These are phyloP conservation scores for Catocala nupta DNA, from an alignment of 2,888 invertebrate genomes.

Conservation along the genomic window DNA sequence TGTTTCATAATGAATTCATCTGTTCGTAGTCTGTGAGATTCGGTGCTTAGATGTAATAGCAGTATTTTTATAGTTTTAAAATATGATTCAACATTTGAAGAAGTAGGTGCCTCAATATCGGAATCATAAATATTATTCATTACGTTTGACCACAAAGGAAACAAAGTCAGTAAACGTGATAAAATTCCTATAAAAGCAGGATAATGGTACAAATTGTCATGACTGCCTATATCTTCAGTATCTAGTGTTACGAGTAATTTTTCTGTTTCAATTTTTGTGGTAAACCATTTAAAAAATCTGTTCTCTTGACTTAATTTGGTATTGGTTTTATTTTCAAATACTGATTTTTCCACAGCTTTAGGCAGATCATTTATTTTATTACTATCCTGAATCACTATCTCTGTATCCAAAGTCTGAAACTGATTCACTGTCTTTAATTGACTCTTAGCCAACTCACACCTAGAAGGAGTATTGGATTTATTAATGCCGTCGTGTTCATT, in stretches of 20 bases:
- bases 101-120: constrained; percentile 22
- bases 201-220: constrained; percentile 27
- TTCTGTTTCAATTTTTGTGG: constrained; percentile 22
- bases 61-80: constrained; percentile 19
- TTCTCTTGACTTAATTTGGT: constrained; percentile 22
- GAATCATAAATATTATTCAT: constrained; percentile 26
- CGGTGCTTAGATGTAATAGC: constrained; percentile 19
- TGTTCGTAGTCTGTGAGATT: constrained; percentile 20
- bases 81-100: constrained; percentile 19
- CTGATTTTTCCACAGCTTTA: constrained; percentile 23
- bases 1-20: constrained; percentile 22
- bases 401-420: constrained; percentile 26
- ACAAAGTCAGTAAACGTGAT: constrained; percentile 21
- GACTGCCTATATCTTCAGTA: constrained; percentile 21
- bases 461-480: constrained; percentile 23
- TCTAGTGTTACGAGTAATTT: constrained; percentile 22
- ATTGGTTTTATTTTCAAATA: constrained; percentile 21
- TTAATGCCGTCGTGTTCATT: constrained; percentile 24
- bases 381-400: constrained; percentile 24
- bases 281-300: constrained; percentile 23
- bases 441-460: constrained; percentile 22
- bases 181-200: constrained; percentile 26
- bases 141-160: constrained; percentile 4
- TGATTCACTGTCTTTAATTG: constrained; percentile 29
- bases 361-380: constrained; percentile 28